A percentile compares a stretch with the other conserved stretches of the same genome.
phyloP scores from a whole-genome alignment of 2,113 vertebrate species.

The Caloenas nicobarica region DNA sequence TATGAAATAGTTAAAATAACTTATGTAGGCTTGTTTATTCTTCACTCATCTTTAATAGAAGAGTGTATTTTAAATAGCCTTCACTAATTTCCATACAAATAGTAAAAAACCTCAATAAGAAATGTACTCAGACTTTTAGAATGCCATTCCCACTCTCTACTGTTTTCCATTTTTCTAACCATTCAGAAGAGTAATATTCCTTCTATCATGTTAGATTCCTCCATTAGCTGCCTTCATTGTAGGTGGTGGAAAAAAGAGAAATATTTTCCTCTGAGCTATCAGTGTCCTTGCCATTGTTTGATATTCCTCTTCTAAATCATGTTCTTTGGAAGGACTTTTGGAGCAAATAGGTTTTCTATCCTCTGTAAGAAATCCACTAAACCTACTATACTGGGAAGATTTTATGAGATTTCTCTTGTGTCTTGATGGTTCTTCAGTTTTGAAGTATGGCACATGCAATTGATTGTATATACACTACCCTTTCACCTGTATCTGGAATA shows the following conservation, averaged over 20 bases:
- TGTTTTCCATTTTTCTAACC: neutral
- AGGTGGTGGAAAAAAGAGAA: neutral
- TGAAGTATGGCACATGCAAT: neutral
- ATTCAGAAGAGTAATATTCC: neutral
- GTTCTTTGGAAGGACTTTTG: conserved; percentile 19
- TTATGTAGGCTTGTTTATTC: neutral
- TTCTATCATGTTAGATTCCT: neutral
- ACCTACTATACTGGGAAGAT: neutral
- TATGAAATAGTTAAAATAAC: neutral
- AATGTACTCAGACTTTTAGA: neutral
- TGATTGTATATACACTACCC: neutral
- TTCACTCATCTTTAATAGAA: neutral
- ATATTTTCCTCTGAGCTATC: neutral
- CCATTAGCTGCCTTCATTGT: neutral
- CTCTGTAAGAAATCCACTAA: conserved; percentile 12
- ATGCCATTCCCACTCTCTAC: neutral
- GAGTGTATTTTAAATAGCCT: neutral
- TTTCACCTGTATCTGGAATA: neutral
- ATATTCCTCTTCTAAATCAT: neutral
- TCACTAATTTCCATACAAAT: neutral
- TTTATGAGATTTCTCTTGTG: conserved; percentile 3
- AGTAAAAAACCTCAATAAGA: neutral
- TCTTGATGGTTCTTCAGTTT: neutral
- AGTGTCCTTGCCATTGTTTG: neutral
- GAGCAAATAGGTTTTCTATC: conserved; percentile 41